Conservation (phyloP, 2,888 invertebrate genomes). For the Melinopterus prodromus region DNA sequence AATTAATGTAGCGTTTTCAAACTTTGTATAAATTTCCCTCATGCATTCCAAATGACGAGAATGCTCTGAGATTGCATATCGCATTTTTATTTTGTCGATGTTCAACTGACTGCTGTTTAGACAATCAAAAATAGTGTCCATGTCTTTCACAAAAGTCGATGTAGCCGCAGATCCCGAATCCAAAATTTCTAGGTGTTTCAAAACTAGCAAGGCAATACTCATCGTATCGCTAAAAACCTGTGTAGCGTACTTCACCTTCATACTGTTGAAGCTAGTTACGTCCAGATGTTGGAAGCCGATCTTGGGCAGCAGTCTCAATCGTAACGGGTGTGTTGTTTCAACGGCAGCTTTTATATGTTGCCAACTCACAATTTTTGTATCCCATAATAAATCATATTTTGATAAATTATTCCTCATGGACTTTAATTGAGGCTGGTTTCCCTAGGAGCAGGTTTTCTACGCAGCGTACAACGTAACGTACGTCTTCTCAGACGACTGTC, state of each 20-base stretch:
- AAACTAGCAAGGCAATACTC: slow-evolving; percentile 33
- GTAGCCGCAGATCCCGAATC: slow-evolving; percentile 27
- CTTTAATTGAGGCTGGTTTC: too few relatives aligned
- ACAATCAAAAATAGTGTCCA: slow-evolving; percentile 28
- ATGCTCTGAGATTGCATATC: slow-evolving; percentile 12
- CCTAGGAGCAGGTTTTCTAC: too few relatives aligned
- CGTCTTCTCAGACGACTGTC: too few relatives aligned
- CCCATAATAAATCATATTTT: slow-evolving; percentile 27
- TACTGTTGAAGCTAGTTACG: slow-evolving; percentile 27
- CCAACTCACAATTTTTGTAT: slow-evolving; percentile 32
- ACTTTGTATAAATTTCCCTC: neutral
- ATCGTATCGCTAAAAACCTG: slow-evolving; percentile 33
- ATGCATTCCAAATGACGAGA: slow-evolving; percentile 11
- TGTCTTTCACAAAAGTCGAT: slow-evolving; percentile 25
- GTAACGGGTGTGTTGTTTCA: slow-evolving; percentile 23
- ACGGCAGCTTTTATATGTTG: slow-evolving; percentile 17
- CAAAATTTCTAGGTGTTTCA: slow-evolving; percentile 26
- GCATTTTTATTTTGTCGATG: neutral
- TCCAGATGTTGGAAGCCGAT: slow-evolving; percentile 26
- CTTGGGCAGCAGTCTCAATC: slow-evolving; percentile 30
- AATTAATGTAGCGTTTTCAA: neutral
- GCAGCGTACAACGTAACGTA: too few relatives aligned
- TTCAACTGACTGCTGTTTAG: slow-evolving; percentile 17
- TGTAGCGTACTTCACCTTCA: slow-evolving; percentile 31
- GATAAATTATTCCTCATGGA: slow-evolving; percentile 28